Base-by-base conservation (phyloP, 2,888 invertebrate genomes). In the Ferdinandea cuprea region DNA sequence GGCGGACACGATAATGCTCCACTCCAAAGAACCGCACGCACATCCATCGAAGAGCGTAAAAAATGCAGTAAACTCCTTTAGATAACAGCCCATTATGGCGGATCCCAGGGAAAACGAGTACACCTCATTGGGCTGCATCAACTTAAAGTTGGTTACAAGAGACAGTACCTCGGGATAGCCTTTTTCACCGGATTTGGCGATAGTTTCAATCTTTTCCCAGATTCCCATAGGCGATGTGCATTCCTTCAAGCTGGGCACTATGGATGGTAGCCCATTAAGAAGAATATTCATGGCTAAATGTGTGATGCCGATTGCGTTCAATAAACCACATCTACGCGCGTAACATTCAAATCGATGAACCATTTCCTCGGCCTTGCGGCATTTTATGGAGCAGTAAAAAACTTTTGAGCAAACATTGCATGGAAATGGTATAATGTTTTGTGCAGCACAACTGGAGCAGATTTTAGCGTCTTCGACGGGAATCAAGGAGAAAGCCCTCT, bases 401-500 rank as follows among this genome's bases (percentile, higher is more conserved):
- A 93, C 93, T 59, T 93, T 92, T 0, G 93, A 92, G 88, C 97
- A 97, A 0, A 88, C 87, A 25, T 89, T 89, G 88, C 97, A 97
- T 93, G 96, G 95, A 87, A 95, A 91, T 25, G 93, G 92, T 86
- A 93, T 93, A 66, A 93, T 89, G 58, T 93, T 91, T 1, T 89
- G 87, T 25, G 91, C 89, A 86, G 94, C 95, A 90, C 98, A 98
- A 86, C 94, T 92, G 86, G 95, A 95, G 88, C 98, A 98, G 44
- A 92, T 86, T 91, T 88, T 44, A 0, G 56, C 59, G 15, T 86
- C 61, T 9, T 93, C 92, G 89, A 94, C 89, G 81, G 93, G 92
- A 1, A 97, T 95, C 90, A 96, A 95, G 0, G 96, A 94, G 89
- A 95, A 95, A 0, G 98, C 95, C 86, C 94, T 93, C 89, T 98